These are phyloP conservation scores for Nemopilema nomurai DNA, from an alignment of 30 jellyfish, hydroid and myxozoan genomes.

Conservation along the genomic window DNA sequence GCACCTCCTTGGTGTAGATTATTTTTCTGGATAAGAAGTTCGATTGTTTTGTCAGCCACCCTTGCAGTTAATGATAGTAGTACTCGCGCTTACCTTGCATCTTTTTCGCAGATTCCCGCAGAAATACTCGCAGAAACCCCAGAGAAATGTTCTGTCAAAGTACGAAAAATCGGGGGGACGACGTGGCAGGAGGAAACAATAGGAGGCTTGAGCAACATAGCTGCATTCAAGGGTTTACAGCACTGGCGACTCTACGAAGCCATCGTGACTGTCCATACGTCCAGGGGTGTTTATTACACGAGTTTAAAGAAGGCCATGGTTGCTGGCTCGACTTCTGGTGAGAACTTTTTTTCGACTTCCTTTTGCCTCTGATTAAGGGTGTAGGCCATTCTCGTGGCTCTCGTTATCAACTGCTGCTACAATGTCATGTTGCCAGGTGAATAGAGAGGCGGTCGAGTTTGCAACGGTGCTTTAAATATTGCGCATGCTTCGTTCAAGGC, in stretches of 20 bases:
- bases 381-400: not conserved
- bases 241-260: conserved; percentile 34
- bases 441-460: too few relatives aligned
- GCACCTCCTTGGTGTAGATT: too few relatives aligned
- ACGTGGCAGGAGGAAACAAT: conserved; percentile 12
- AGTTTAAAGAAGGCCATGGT: conserved; percentile 11
- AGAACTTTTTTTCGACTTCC: not conserved
- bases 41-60: not conserved
- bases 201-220: not conserved
- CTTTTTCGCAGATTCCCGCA: conserved; percentile 14
- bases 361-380: too few relatives aligned
- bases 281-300: conserved; percentile 34
- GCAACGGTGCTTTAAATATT: too few relatives aligned
- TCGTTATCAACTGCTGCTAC: too few relatives aligned
- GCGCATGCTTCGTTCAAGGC: too few relatives aligned
- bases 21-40: too few relatives aligned
- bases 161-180: conserved; percentile 23
- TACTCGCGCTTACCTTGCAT: not conserved
- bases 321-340: conserved; percentile 1
- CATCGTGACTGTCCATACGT: conserved; percentile 20
- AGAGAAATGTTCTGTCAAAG: not conserved
- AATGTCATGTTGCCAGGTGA: too few relatives aligned
- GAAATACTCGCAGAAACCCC: conserved; percentile 1
- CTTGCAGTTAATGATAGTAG: not conserved
- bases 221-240: not conserved